phyloP scores from a whole-genome alignment of 2,797 vertebrate species.

The Myripristis jacobus region DNA sequence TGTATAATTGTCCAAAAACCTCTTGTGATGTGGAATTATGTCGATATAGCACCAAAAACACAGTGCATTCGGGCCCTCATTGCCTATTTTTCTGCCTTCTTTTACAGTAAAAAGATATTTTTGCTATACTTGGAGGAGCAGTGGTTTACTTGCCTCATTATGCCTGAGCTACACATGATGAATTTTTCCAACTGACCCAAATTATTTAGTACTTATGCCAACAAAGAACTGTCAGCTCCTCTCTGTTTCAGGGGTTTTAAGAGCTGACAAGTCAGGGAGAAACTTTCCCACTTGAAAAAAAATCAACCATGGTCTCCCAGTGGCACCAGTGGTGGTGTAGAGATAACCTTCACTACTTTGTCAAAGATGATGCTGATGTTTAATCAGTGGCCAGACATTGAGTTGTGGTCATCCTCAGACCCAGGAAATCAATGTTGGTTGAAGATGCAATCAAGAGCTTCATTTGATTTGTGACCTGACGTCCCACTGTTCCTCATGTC shows the following conservation, averaged over 20 bases:
- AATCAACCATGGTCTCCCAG: conserved; percentile 47
- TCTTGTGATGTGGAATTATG: conserved; percentile 18
- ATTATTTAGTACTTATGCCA: conserved; percentile 20
- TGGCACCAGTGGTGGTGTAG: conserved; percentile 29
- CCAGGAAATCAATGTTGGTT: conserved; percentile 77
- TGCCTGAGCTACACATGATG: conserved; percentile 4
- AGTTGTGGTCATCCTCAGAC: conserved; percentile 67
- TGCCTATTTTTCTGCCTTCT: neutral
- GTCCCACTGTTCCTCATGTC: conserved; percentile 43
- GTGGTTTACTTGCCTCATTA: conserved; percentile 5
- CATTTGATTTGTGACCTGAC: conserved; percentile 77
- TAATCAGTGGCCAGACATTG: conserved; percentile 72
- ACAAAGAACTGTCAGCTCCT: conserved; percentile 19
- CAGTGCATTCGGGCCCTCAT: neutral
- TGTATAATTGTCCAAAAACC: conserved; percentile 7
- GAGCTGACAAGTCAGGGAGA: conserved; percentile 40
- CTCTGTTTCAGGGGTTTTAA: conserved; percentile 33
- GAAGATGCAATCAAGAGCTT: conserved; percentile 76
- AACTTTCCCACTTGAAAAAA: conserved; percentile 54
- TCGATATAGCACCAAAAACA: conserved; percentile 1
- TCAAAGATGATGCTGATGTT: conserved; percentile 67
- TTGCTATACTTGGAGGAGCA: neutral
- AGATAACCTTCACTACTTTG: conserved; percentile 67
- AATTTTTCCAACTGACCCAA: conserved; percentile 1
- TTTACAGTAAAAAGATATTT: conserved; percentile 11